These are phyloP conservation scores for Crambe crambe DNA, from an alignment of 37 sponge, comb jelly and placozoan species.

Conservation along the genomic window DNA sequence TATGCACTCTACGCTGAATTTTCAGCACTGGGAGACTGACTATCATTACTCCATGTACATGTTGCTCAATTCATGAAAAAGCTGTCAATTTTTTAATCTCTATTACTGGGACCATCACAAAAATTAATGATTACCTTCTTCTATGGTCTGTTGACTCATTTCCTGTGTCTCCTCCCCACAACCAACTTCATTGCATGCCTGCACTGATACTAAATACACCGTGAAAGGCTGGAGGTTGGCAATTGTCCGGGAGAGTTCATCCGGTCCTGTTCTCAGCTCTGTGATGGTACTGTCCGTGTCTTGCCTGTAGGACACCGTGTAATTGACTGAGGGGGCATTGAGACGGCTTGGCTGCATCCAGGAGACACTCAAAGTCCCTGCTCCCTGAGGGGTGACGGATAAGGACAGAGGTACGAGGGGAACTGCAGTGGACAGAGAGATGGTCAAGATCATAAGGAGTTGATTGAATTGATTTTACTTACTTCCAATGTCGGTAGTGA, in stretches of 20 bases:
- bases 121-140: slow-evolving; percentile 22
- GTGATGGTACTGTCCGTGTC: background rate
- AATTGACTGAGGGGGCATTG: slow-evolving; percentile 20
- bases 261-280: background rate
- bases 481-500: slow-evolving; percentile 23
- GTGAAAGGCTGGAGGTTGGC: slow-evolving; percentile 18
- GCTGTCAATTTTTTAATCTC: too few species aligned
- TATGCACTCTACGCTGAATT: too few species aligned
- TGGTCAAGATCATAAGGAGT: background rate
- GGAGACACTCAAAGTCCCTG: background rate
- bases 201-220: slow-evolving; percentile 23
- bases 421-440: slow-evolving; percentile 9
- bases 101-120: background rate
- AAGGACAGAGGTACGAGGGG: background rate
- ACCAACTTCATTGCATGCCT: slow-evolving; percentile 32
- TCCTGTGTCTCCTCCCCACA: slow-evolving; percentile 11
- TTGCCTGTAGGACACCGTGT: background rate
- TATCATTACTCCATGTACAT: too few species aligned
- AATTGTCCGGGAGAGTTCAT: background rate
- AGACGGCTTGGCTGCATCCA: slow-evolving; percentile 7
- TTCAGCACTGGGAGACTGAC: too few species aligned
- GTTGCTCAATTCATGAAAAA: too few species aligned
- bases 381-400: background rate
- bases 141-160: slow-evolving; percentile 9
- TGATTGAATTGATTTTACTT: too few species aligned